Evolutionary conservation across 2,797 vertebrate genomes (phyloP), one percentile per base, ranked within the genome.

Genomic region (Neosalanx taihuensis): DNA sequence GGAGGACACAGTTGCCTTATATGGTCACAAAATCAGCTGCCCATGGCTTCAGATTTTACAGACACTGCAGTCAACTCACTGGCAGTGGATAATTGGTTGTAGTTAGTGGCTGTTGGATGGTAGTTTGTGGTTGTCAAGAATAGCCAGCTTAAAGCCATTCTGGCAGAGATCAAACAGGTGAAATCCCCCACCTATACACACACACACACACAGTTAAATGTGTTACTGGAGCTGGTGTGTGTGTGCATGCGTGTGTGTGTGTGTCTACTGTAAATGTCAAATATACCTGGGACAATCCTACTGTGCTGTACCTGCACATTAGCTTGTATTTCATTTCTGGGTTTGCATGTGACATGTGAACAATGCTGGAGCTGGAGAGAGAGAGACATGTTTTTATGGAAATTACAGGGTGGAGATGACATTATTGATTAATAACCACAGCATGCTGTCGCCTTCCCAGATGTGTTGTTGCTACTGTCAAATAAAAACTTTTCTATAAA

Each of bases 111-210:
- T 41, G 37, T 41, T 41, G 37, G 37, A 12, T 64, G 62, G 18
- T 17, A 64, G 33, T 37, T 64, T 37, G 62, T 35, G 61, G 61
- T 35, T 63, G 61, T 37, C 62, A n/a, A 20, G 62, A 64, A 64
- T 23, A 64, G 33, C 31, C 37, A 64, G 31, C 31, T 35, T 31
- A 33, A 30, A 18, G 61, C 18, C 62, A 64, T 35, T 37, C 62
- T 35, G 30, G 3, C 37, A 49, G 13, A 29, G n/a, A 29, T 26
- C 37, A 41, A 41, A 41, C 37, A 26, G 3, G 12, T 37, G 12
- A 49, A 20, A 41, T 37, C 37, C 60, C 20, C 64, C 20, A 65
- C 10, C 41, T 26, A 57, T 9, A 57, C 56, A 23, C 20, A 23
- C 18, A 57, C 37, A 41, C 37, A 41, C 37, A 35, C 35, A 35